Conservation (phyloP, 1,140 invertebrate species). For the Elymnias hypermnestra region DNA sequence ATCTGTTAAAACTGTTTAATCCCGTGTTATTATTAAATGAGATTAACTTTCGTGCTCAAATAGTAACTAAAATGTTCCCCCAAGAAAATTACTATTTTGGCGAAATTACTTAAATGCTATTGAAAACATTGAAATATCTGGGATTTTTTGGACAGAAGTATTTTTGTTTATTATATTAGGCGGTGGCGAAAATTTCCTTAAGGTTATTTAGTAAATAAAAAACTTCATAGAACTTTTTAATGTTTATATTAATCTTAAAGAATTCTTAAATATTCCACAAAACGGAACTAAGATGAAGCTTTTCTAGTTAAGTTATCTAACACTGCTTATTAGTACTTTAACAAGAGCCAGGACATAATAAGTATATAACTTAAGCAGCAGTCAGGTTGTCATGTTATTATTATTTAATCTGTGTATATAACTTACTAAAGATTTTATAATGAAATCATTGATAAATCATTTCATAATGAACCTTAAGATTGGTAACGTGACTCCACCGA, state of each 20-base stretch:
- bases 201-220: no score
- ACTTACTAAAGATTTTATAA: conserved; percentile 25
- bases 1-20: no score
- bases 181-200: no score
- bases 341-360: conserved; percentile 13
- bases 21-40: no score
- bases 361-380: conserved; percentile 31
- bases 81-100: no score
- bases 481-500: conserved; percentile 71
- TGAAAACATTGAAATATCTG: background rate
- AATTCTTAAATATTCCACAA: conserved; percentile 5
- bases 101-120: no score
- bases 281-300: no score
- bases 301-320: conserved; percentile 17
- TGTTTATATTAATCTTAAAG: background rate
- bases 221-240: no score
- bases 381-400: conserved; percentile 44
- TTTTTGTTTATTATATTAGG: no score
- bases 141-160: background rate
- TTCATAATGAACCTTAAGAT: conserved; percentile 33
- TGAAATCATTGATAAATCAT: conserved; percentile 14
- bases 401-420: conserved; percentile 20
- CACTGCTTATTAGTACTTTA: conserved; percentile 13
- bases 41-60: no score
- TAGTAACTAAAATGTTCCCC: no score